Evolutionary conservation across 2,888 invertebrate genomes (phyloP), one percentile per base, ranked within the genome.

Genomic region (Palloptera scutellata): DNA sequence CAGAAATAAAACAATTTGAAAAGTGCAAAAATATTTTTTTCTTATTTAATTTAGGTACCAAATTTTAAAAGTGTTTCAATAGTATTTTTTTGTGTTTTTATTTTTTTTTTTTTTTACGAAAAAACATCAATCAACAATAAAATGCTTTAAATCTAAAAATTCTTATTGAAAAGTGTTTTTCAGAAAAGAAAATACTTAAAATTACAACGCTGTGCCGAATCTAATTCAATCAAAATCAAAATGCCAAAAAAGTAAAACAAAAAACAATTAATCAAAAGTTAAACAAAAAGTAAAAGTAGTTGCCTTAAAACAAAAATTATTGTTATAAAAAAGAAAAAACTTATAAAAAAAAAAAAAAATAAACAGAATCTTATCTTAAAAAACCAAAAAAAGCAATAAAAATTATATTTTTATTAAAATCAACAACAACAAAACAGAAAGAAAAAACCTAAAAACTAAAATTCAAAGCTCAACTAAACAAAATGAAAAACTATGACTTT

Each of bases 241-340:
- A 48, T 13, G 43, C 20, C 48, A 60, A 60, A 65, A 30, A n/a
- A 52, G 69, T 58, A 54, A 12, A 61, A 69, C 64, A 63, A 59
- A 42, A 68, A 64, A n/a, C 11, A 61, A 67, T 41, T 30, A 15
- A 42, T 30, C 63, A 63, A 43, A 61, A 52, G 55, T 68, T 67
- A 61, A 64, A 69, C 41, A 30, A 71, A 68, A 71, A 30, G 53
- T 66, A 70, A 72, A 71, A 76, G 76, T 61, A 76, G 79, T 76
- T 79, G 79, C 78, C 78, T 79, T 78, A 75, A 60, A 72, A 77
- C 73, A 74, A 74, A 76, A 75, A 76, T 78, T 79, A 76, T 77
- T 76, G 77, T 76, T 78, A 75, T 74, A 70, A 73, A 57, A 19
- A 30, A 73, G 64, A 66, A 61, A 73, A 55, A 66, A 41, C 41